Base-by-base conservation (phyloP, 2,113 vertebrate species). In the Ameiurus melas region DNA sequence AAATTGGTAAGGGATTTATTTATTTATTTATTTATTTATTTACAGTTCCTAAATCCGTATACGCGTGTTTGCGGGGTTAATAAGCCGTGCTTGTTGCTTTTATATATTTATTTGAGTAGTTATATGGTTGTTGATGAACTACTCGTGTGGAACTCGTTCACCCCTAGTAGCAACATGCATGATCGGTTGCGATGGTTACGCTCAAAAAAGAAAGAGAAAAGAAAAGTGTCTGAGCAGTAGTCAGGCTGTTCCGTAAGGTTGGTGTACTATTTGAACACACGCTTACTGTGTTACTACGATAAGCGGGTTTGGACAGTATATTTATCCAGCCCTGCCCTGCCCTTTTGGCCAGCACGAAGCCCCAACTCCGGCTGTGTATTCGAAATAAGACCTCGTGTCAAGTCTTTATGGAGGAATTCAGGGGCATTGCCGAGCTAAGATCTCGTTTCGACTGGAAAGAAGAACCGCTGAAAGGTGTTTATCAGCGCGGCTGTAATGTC, bases 1-100 rank as follows among this genome's bases (percentile, higher is more conserved):
- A 84, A 92, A 88, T 91, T 89, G 95, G 96, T 96, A 91, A 96
- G 95, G 93, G 39, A 30, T 17, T 85, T 80, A 12, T 17, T 62
- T 36, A 36, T 36, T 36, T 36, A 36, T 36, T 36, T 36, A 36
- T 36, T 36, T 36, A 36, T 1, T 36, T 2, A 36, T 1, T 36
- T 2, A 36, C 9, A 16, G 4, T 39, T 12, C 2, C 2, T 14
- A 5, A 17, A 14, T 17, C 43, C 43, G 43, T 47, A 27, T 30
- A 64, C 27, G 0, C 1, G 43, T 78, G 9, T 73, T 36, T 19
- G 10, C 17, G 0, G 5, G 30, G 17, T 73, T 43, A 73, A 73
- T 39, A 0, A 73, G 36, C 7, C 14, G 68, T 19, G 16, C 33
- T 71, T 33, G 68, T 43, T 36, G 19, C 8, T 73, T 73, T 70